These are phyloP conservation scores for Brachylomia viminalis DNA, from an alignment of 2,888 invertebrate species.

Conservation along the genomic window DNA sequence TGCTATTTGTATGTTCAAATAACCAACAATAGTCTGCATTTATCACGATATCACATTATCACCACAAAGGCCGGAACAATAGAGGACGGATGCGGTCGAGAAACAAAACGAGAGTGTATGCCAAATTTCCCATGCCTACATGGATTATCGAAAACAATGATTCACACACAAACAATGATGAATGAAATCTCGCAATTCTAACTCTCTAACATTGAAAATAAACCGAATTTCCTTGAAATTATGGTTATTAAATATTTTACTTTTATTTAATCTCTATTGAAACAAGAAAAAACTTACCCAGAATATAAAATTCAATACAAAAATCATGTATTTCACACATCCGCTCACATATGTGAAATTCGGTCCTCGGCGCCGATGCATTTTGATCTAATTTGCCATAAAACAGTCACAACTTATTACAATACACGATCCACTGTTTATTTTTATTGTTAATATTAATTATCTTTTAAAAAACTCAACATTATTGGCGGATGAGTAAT, in stretches of 20 bases:
- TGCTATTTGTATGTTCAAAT: conserved; percentile 1
- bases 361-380: conserved; percentile 92
- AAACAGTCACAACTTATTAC: conserved; percentile 31
- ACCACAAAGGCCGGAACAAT: conserved; percentile 60
- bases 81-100: conserved; percentile 61
- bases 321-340: conserved; percentile 97
- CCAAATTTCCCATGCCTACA: conserved; percentile 51
- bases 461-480: conserved; percentile 48
- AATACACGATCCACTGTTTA: conserved; percentile 43
- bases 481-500: conserved; percentile 61
- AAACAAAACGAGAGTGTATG: conserved; percentile 38
- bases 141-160: conserved; percentile 66
- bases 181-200: conserved; percentile 49
- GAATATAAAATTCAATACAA: conserved; percentile 96
- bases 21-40: conserved; percentile 38
- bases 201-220: conserved; percentile 22
- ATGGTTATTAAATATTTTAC: background rate
- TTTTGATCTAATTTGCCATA: conserved; percentile 74
- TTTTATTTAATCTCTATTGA: background rate
- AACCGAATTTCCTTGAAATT: conserved; percentile 8
- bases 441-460: conserved; percentile 45
- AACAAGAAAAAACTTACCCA: conserved; percentile 93
- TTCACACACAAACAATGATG: conserved; percentile 69
- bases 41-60: conserved; percentile 58
- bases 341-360: conserved; percentile 96